Evolutionary conservation across 2,888 invertebrate species (phyloP).

Genomic region (Cephus rjabovi): DNA sequence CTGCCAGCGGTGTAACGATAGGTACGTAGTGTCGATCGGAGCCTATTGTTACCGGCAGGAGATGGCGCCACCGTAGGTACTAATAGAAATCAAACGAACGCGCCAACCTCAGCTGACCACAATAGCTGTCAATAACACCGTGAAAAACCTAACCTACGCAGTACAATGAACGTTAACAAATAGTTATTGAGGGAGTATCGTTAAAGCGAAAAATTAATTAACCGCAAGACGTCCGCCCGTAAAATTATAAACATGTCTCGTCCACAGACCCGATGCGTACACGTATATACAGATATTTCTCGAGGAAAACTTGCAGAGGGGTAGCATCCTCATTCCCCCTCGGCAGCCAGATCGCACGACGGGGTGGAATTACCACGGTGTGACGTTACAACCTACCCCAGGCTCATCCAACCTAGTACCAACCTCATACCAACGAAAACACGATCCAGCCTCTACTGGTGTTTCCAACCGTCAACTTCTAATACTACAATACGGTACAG

Average conservation of each 20-base stretch:
- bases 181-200: not conserved
- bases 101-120: too few relatives aligned
- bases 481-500: not conserved
- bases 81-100: too few relatives aligned
- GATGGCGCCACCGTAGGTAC: too few relatives aligned
- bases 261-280: not conserved
- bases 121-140: not conserved
- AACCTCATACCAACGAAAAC: not conserved
- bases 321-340: not conserved
- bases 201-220: not conserved
- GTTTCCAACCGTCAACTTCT: not conserved
- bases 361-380: conserved; percentile 19
- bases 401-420: not conserved
- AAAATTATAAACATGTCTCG: not conserved
- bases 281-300: not conserved
- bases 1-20: not conserved
- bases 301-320: not conserved
- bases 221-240: not conserved
- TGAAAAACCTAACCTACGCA: not conserved
- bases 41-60: too few relatives aligned
- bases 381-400: conserved; percentile 18
- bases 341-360: conserved; percentile 1
- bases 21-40: too few relatives aligned
- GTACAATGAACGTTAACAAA: not conserved
- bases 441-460: conserved; percentile 1